phyloP scores from a whole-genome alignment of 1,140 invertebrate species.

The Pseudomyrmex gracilis region DNA sequence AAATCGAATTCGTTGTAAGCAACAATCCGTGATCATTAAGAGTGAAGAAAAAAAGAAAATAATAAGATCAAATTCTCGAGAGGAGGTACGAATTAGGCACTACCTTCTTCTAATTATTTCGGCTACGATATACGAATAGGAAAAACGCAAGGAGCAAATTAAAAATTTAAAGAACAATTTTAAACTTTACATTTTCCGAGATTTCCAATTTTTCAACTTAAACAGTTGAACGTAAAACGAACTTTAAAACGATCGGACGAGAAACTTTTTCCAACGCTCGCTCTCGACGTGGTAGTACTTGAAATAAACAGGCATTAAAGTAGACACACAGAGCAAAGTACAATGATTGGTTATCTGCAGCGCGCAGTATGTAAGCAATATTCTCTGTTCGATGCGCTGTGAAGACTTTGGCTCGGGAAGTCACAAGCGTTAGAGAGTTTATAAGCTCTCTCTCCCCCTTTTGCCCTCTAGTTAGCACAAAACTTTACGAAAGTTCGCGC shows the following conservation, averaged over 20 bases:
- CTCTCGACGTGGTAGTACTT: neutral
- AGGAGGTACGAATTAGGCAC: too few species aligned
- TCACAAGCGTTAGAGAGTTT: slow-evolving; percentile 48
- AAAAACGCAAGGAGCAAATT: too few species aligned
- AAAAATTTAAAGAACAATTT: neutral
- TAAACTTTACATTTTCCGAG: neutral
- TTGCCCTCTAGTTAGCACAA: slow-evolving; percentile 25
- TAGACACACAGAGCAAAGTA: neutral
- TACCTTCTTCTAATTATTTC: too few species aligned
- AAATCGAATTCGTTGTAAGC: too few species aligned
- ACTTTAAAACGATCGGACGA: slow-evolving; percentile 16
- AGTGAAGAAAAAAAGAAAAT: too few species aligned
- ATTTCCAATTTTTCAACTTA: neutral
- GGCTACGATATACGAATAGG: too few species aligned
- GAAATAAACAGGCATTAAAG: slow-evolving; percentile 9
- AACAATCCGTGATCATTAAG: too few species aligned
- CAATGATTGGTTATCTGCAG: slow-evolving; percentile 21
- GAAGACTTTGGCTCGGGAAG: slow-evolving; percentile 23
- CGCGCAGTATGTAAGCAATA: neutral
- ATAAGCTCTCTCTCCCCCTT: slow-evolving; percentile 13
- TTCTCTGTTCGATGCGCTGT: neutral
- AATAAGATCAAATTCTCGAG: too few species aligned
- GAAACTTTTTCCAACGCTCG: neutral
- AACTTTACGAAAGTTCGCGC: slow-evolving; percentile 38
- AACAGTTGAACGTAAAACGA: slow-evolving; percentile 25